A percentile compares a stretch with the other conserved stretches of the same genome.
Evolutionary conservation across 2,888 invertebrate species (phyloP).

Genomic region (Endomychus coccineus): DNA sequence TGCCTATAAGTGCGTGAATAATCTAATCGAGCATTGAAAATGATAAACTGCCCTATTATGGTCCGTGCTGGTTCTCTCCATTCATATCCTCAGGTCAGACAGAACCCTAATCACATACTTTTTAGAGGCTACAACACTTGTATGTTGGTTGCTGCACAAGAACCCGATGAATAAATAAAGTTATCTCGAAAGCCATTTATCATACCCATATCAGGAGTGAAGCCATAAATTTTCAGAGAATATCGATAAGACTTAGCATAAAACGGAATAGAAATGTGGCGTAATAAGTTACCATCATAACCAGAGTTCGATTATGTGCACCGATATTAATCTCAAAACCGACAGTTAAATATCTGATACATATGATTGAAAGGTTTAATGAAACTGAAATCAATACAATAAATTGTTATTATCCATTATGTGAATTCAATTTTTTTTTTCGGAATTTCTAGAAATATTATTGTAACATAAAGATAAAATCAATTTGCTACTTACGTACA

Average conservation of each 20-base stretch:
- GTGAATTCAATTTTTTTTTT: too few relatives aligned
- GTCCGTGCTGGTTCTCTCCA: constrained; percentile 20
- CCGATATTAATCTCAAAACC: background rate
- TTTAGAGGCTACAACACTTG: constrained; percentile 27
- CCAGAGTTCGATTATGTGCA: constrained; percentile 24
- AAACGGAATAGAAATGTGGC: constrained; percentile 36
- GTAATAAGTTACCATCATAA: constrained; percentile 37
- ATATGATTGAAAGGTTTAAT: too few relatives aligned
- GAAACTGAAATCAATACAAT: too few relatives aligned
- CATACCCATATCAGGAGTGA: constrained; percentile 50
- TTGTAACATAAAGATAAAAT: too few relatives aligned
- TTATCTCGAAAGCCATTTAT: constrained; percentile 54
- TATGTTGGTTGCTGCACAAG: constrained; percentile 26
- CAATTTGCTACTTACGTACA: too few relatives aligned
- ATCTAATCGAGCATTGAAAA: constrained; percentile 16
- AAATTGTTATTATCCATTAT: too few relatives aligned
- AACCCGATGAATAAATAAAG: constrained; percentile 52
- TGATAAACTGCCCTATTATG: constrained; percentile 16
- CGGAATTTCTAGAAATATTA: too few relatives aligned
- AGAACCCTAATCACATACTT: constrained; percentile 32
- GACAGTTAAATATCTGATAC: background rate
- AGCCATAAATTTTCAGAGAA: constrained; percentile 41
- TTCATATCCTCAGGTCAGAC: constrained; percentile 15
- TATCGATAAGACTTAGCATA: constrained; percentile 38
- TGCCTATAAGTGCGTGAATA: constrained; percentile 16